Base-by-base conservation (phyloP, 2,888 invertebrate species). In the Epistrophella euchroma region DNA sequence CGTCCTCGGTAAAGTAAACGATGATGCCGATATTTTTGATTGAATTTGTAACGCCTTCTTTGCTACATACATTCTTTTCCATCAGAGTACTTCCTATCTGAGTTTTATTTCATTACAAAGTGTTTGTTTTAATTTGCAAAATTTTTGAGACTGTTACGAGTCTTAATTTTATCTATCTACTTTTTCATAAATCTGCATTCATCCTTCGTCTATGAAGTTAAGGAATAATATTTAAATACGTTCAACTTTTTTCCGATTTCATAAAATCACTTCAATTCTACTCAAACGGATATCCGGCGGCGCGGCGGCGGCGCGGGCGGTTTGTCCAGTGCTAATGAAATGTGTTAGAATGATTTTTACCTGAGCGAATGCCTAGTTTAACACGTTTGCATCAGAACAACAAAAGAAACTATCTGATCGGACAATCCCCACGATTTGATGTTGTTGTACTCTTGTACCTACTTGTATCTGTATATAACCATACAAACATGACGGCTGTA, bases 251-350 rank as follows among this genome's bases (percentile, higher is more conserved):
- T 68, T 13, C 37, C 37, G 37, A 37, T 37, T 50, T 25, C 22
- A 9, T n/a, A 37, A 5, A 52, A 50, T 66, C 37, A 37, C 74
- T 70, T 71, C 58, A 55, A 43, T 43, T 79, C 45, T 56, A 45
- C 22, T 40, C 32, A 52, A 85, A 73, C 85, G 85, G 85, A 85
- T 85, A 85, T 85, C 85, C 85, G 85, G 85, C 85, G n/a, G n/a
- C n/a, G n/a, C n/a, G n/a, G n/a, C n/a, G n/a, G n/a, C n/a, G n/a
- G n/a, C n/a, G n/a, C n/a, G n/a, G n/a, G n/a, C n/a, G 85, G 70
- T 73, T 85, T 73, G 35, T 55, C 60, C 52, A 73, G 66, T 62
- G 25, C 60, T 47, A 47, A 60, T 45, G 66, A 45, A 60, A 75
- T 66, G 72, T 72, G 66, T 85, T 85, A 70, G 72, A 81, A 72